These are phyloP conservation scores for Cyprinella venusta DNA, from an alignment of 2,797 vertebrate species.

Conservation along the genomic window DNA sequence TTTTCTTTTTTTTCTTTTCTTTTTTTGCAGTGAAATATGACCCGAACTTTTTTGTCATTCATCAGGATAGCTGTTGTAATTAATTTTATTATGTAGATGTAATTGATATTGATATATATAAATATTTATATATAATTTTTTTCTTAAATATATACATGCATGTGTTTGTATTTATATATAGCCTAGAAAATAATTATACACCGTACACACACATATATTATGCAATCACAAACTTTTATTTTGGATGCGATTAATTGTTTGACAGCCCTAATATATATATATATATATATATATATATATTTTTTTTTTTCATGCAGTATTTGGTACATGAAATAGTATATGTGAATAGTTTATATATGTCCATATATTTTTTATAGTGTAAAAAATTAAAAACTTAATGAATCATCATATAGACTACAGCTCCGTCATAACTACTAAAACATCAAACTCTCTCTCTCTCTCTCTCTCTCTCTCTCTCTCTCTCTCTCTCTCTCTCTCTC, in stretches of 20 bases:
- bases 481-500: slow-evolving; percentile 65
- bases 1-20: not conserved
- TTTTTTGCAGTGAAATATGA: not conserved
- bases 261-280: too few relatives aligned
- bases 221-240: too few relatives aligned
- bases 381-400: not conserved
- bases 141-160: too few relatives aligned
- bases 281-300: too few relatives aligned
- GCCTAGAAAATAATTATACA: too few relatives aligned
- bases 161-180: too few relatives aligned
- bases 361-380: too few relatives aligned
- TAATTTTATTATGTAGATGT: not conserved
- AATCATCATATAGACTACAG: slow-evolving; percentile 3
- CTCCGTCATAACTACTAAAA: not conserved
- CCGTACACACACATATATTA: too few relatives aligned
- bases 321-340: not conserved
- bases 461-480: slow-evolving; percentile 67
- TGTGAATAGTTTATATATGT: too few relatives aligned
- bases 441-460: slow-evolving; percentile 43
- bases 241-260: too few relatives aligned
- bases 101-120: not conserved
- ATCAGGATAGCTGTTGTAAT: not conserved
- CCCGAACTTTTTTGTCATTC: not conserved
- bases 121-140: too few relatives aligned
- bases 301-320: not conserved